These are phyloP conservation scores for Argyrosomus regius DNA, from an alignment of 2,797 vertebrate genomes.

Conservation along the genomic window DNA sequence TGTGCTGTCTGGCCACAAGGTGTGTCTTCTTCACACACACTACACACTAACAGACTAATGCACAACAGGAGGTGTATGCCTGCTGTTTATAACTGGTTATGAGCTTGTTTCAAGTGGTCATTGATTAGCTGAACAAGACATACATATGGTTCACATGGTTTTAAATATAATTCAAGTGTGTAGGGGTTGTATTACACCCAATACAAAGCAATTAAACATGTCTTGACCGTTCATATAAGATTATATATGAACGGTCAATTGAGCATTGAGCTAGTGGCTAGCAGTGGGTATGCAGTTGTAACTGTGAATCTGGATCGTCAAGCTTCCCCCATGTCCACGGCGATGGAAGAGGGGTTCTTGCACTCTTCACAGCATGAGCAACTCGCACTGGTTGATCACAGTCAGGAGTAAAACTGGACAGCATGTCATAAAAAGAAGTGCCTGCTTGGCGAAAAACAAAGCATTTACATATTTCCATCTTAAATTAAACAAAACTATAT, in stretches of 20 bases:
- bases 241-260: neutral
- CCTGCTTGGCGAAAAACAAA: neutral
- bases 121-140: conserved; percentile 11
- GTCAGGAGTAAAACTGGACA: neutral
- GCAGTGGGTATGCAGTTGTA: neutral
- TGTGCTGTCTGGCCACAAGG: conserved; percentile 20
- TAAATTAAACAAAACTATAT: neutral
- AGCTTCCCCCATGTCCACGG: neutral
- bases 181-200: neutral
- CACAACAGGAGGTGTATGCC: neutral
- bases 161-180: conserved; percentile 10
- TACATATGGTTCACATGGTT: neutral
- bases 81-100: conserved; percentile 23
- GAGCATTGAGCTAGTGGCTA: too few species aligned
- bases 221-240: conserved; percentile 1
- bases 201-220: neutral
- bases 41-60: neutral
- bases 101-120: conserved; percentile 19
- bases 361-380: neutral
- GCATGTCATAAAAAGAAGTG: neutral
- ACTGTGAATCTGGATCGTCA: neutral
- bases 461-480: neutral
- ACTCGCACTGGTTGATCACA: neutral
- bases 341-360: neutral
- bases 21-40: conserved; percentile 3